Evolutionary conservation across 2,888 invertebrate species (phyloP).

Genomic region (Eurytoma adleriae): DNA sequence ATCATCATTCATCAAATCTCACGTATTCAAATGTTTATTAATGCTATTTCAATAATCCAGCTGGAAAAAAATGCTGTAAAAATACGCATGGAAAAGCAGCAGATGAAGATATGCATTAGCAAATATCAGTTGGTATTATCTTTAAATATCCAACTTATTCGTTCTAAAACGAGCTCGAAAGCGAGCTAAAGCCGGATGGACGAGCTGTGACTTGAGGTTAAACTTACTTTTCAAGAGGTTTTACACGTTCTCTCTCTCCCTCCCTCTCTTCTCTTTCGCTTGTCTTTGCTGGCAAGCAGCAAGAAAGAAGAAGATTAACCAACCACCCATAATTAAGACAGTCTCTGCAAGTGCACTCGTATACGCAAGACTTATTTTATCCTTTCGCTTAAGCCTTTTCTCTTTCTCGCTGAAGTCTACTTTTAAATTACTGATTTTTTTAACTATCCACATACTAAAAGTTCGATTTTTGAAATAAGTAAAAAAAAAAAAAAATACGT

Average conservation of each 20-base stretch:
- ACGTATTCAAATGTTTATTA: no score
- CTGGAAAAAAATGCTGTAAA: no score
- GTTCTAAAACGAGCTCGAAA: not conserved
- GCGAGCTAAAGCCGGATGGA: constrained; percentile 6
- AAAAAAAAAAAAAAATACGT: no score
- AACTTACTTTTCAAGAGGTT: constrained; percentile 27
- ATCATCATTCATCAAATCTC: no score
- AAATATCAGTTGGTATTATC: not conserved
- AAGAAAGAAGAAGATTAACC: constrained; percentile 37
- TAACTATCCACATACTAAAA: no score
- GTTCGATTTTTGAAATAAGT: no score
- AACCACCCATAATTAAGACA: constrained; percentile 15
- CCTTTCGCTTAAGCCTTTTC: not conserved
- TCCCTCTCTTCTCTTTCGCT: not conserved
- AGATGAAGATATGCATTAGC: not conserved
- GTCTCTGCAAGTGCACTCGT: no score
- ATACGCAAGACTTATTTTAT: not conserved
- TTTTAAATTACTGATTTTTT: no score
- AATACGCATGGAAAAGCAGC: no score
- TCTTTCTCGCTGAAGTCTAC: no score
- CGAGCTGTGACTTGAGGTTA: constrained; percentile 1
- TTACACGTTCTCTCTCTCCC: no score
- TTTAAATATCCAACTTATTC: not conserved
- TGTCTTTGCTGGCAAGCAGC: not conserved
- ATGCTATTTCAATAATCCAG: no score